A percentile compares a stretch with the other conserved stretches of the same genome.
phyloP scores from a whole-genome alignment of 2,888 invertebrate species.

The Rambutsinella grinnellia region DNA sequence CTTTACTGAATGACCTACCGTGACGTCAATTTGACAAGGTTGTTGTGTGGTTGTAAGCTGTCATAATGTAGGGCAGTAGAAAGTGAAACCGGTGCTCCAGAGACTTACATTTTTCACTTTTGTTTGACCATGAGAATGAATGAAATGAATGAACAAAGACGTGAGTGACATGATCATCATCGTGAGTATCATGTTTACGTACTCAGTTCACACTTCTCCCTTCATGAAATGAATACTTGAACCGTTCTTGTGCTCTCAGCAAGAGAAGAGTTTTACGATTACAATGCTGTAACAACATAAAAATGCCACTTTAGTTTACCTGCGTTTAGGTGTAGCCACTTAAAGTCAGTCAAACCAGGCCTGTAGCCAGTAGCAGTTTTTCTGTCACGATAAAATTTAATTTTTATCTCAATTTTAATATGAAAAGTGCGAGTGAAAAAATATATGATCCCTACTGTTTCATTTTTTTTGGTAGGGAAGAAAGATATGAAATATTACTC shows the following conservation, averaged over 20 bases:
- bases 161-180: background rate
- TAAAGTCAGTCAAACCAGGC: background rate
- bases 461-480: too few species aligned
- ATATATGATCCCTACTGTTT: too few species aligned
- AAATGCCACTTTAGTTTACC: background rate
- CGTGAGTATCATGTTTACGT: background rate
- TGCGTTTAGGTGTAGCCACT: background rate
- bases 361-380: too few species aligned
- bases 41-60: background rate
- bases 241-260: background rate
- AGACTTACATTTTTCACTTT: conserved; percentile 37
- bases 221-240: background rate
- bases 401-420: background rate
- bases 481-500: too few species aligned
- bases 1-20: background rate
- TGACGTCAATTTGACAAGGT: conserved; percentile 13
- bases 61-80: conserved; percentile 29
- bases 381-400: too few species aligned
- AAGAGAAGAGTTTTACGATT: background rate
- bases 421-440: too few species aligned
- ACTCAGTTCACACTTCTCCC: background rate
- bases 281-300: background rate
- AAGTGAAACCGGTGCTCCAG: conserved; percentile 51
- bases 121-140: conserved; percentile 39
- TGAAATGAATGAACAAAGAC: background rate